Evolutionary conservation across 2,113 vertebrate species (phyloP).

Genomic region (Myocastor coypus): DNA sequence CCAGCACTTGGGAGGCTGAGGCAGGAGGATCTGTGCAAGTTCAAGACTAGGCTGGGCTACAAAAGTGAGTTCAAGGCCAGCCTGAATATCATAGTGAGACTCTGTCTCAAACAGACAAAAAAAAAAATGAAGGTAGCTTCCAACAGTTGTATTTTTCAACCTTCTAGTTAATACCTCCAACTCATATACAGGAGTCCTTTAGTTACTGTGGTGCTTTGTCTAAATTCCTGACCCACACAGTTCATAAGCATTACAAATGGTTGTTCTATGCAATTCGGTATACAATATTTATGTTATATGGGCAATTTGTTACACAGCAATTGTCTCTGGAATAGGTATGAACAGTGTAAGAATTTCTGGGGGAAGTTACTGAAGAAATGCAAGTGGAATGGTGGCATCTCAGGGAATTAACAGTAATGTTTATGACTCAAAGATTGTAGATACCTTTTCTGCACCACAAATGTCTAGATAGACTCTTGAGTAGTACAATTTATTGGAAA

Average conservation of each 20-base stretch:
- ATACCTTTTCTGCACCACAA: background rate
- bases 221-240: background rate
- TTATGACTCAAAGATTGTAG: constrained; percentile 12
- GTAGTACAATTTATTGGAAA: constrained; percentile 7
- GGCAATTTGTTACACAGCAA: background rate
- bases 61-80: no score
- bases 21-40: no score
- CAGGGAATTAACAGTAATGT: background rate
- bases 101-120: no score
- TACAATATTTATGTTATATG: background rate
- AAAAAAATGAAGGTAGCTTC: background rate
- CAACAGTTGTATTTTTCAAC: background rate
- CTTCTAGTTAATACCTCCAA: background rate
- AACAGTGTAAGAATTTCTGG: background rate
- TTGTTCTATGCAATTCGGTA: background rate
- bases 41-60: no score
- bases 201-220: background rate
- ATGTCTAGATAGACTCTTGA: background rate
- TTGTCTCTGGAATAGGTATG: background rate
- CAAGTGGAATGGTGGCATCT: background rate
- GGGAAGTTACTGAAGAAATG: constrained; percentile 15
- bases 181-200: background rate
- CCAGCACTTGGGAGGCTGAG: no score
- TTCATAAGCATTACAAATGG: background rate
- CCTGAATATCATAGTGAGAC: no score